Percentiles rank a stretch among this genome's conserved stretches.
phyloP scores from a whole-genome alignment of 2,113 vertebrate species.

The Rhinoptilus africanus region DNA sequence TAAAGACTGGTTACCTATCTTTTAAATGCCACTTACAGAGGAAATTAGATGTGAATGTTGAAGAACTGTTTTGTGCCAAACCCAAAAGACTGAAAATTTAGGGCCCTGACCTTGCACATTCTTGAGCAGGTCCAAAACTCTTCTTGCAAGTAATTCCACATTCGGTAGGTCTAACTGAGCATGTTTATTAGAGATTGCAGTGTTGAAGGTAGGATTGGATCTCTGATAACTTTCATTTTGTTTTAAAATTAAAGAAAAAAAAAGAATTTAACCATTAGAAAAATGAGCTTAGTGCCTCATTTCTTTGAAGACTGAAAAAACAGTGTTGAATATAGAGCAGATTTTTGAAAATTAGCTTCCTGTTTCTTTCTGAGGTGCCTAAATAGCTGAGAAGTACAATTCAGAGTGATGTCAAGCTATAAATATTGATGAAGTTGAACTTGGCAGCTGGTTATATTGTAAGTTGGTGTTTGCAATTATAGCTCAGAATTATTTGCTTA shows the following conservation, averaged over 20 bases:
- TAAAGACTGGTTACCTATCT: background rate
- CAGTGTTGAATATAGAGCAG: background rate
- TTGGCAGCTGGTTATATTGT: slow-evolving; percentile 4
- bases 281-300: background rate
- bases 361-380: background rate
- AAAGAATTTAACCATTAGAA: background rate
- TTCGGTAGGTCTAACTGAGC: background rate
- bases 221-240: background rate
- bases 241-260: background rate
- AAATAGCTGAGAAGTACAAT: background rate
- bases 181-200: background rate
- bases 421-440: slow-evolving; percentile 34
- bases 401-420: background rate
- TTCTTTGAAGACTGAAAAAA: background rate
- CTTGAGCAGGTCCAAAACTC: background rate
- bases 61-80: background rate
- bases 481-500: slow-evolving; percentile 26
- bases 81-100: background rate
- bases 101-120: background rate
- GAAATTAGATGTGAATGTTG: background rate
- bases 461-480: slow-evolving; percentile 5
- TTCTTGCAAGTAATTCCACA: background rate
- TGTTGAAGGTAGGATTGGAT: background rate
- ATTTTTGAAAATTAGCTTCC: background rate
- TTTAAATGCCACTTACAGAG: background rate